phyloP scores from a whole-genome alignment of 2,888 invertebrate genomes.

The Horisme vitalbata region DNA sequence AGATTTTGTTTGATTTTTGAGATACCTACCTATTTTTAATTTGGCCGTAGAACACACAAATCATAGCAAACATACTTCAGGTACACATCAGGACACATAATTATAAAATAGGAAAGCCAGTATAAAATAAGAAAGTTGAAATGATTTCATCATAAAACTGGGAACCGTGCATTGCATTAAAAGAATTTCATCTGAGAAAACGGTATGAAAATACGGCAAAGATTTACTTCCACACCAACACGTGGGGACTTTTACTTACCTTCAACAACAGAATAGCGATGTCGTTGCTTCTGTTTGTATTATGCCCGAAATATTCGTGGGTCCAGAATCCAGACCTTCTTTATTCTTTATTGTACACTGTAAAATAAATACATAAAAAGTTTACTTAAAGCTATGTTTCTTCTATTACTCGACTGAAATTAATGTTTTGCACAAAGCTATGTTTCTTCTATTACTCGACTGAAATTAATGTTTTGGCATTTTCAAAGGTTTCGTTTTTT shows the following conservation, averaged over 20 bases:
- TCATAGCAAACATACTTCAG: no score
- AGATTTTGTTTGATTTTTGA: no score
- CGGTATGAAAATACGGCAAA: conserved; percentile 6
- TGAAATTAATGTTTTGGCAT: conserved; percentile 27
- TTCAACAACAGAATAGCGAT: conserved; percentile 60
- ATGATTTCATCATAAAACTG: no score
- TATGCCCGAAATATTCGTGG: conserved; percentile 63
- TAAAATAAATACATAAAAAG: no score
- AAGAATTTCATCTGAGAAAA: conserved; percentile 6
- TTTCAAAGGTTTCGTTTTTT: no score
- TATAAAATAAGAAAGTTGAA: no score
- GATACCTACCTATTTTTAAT: no score
- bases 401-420: conserved; percentile 53
- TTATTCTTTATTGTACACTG: no score
- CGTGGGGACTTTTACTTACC: conserved; percentile 39
- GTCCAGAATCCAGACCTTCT: conserved; percentile 53
- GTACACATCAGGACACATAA: no score
- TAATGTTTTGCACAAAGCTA: no score
- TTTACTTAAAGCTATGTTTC: conserved; percentile 57
- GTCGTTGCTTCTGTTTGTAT: conserved; percentile 57
- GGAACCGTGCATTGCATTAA: not conserved
- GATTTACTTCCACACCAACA: conserved; percentile 29
- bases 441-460: conserved; percentile 33
- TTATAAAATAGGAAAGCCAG: no score
- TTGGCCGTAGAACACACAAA: no score